phyloP scores from a whole-genome alignment of 2,888 invertebrate species.

The Empis livida region DNA sequence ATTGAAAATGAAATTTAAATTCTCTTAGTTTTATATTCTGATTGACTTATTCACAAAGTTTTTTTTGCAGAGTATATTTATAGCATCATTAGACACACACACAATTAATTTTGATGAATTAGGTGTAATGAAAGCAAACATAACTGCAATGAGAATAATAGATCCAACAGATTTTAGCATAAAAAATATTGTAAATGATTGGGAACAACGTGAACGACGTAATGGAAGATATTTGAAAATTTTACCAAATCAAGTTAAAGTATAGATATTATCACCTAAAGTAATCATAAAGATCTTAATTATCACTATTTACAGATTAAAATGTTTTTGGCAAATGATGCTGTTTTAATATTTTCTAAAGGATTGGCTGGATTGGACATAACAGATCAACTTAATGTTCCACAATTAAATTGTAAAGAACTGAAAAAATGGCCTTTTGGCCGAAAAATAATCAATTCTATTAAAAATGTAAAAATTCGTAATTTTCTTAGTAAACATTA shows the following conservation, averaged over 20 bases:
- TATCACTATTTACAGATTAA: constrained; percentile 39
- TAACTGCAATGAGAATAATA: constrained; percentile 31
- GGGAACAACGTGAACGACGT: constrained; percentile 30
- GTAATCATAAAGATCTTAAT: background rate
- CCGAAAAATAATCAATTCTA: constrained; percentile 50
- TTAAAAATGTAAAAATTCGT: constrained; percentile 42
- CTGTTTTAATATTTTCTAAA: constrained; percentile 50
- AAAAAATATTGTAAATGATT: constrained; percentile 31
- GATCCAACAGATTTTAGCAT: constrained; percentile 33
- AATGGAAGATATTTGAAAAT: constrained; percentile 24
- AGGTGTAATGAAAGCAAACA: constrained; percentile 26
- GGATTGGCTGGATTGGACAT: constrained; percentile 35
- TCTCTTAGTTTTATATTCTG: no score
- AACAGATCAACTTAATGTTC: constrained; percentile 21
- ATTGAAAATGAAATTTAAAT: no score
- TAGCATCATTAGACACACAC: constrained; percentile 38
- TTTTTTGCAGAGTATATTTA: constrained; percentile 40
- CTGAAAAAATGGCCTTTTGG: constrained; percentile 44
- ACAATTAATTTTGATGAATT: constrained; percentile 39
- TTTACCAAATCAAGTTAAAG: background rate
- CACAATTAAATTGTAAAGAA: constrained; percentile 30
- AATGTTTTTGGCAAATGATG: constrained; percentile 56
- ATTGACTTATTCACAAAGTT: background rate
- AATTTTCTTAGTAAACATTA: background rate
- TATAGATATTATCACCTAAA: background rate